phyloP scores from a whole-genome alignment of 1,140 invertebrate species.

The Ephestia elutella region DNA sequence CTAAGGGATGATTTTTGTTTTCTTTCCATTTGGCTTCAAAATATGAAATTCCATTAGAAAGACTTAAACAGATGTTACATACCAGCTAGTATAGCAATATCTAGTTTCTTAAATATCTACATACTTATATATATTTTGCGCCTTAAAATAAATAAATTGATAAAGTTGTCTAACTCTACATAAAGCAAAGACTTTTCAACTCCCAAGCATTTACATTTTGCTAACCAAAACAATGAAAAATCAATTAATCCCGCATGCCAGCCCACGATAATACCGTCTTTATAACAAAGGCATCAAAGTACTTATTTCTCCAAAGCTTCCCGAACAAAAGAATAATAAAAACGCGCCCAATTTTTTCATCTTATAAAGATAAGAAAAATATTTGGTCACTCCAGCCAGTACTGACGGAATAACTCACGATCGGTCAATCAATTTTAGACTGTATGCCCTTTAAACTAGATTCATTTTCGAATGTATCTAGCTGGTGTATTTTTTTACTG shows the following conservation, averaged over 20 bases:
- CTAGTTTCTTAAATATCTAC: too few relatives aligned
- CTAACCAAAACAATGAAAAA: too few relatives aligned
- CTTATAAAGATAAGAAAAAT: conserved; percentile 17
- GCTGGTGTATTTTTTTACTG: not conserved
- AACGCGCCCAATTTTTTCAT: conserved; percentile 12
- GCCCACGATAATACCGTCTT: not conserved
- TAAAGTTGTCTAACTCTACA: not conserved
- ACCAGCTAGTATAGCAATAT: too few relatives aligned
- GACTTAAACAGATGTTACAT: too few relatives aligned
- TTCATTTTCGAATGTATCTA: not conserved
- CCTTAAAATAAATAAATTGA: too few relatives aligned
- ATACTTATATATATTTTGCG: too few relatives aligned
- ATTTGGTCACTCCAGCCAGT: conserved; percentile 17
- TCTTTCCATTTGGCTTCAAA: too few relatives aligned
- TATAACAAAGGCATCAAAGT: not conserved
- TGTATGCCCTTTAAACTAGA: not conserved
- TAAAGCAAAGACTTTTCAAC: too few relatives aligned
- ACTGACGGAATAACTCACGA: conserved; percentile 6
- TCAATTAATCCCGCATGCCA: not conserved
- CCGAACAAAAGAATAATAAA: conserved; percentile 17
- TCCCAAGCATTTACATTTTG: too few relatives aligned
- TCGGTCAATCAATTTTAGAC: not conserved
- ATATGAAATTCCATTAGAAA: too few relatives aligned
- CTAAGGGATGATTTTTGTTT: too few relatives aligned
- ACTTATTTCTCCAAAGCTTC: conserved; percentile 2